Base-by-base conservation (phyloP, 2,113 vertebrate genomes). In the Platycercus adscitus region DNA sequence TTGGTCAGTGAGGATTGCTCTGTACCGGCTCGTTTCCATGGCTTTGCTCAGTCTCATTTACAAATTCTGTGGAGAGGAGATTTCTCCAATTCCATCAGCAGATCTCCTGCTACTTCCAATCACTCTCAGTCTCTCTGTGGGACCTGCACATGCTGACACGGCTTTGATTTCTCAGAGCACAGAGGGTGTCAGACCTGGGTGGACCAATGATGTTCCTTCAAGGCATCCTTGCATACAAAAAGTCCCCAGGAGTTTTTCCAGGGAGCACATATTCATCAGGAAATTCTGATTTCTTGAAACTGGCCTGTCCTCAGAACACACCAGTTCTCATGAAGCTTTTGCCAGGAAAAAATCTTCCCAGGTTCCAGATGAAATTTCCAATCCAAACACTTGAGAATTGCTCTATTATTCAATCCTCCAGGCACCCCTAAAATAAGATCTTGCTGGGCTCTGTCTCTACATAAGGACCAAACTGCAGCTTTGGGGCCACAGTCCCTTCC, bases 241-340 rank as follows among this genome's bases (percentile, higher is more conserved):
- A 80, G 21, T 19, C 92, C 71, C 41, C 76, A 77, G 88, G 44
- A 86, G 79, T 65, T 94, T 93, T 95, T 93, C 82, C 69, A 70
- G 46, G 71, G 79, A 95, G 68, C 23, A 55, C 16, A 28, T 10
- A 68, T 73, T 83, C 68, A 75, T 73, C 2, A 12, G 64, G 64
- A 86, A 93, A 86, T 70, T 52, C 81, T 63, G 46, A 46, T 73
- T 83, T 46, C 75, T 61, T 81, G 75, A 92, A 88, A 90, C 25
- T 56, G 82, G 35, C 44, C 41, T 86, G 92, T 80, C 88, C 82
- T 90, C 72, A 88, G 77, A 92, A 78, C 63, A 37, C 55, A 63
- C 50, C 86, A 43, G 60, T 94, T 97, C 90, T 95, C 80, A 81
- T 81, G 82, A 25, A 47, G 35, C 29, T 86, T 88, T 86, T 94